phyloP scores from a whole-genome alignment of 2,888 invertebrate species.

The Gonocerus acuteangulatus region DNA sequence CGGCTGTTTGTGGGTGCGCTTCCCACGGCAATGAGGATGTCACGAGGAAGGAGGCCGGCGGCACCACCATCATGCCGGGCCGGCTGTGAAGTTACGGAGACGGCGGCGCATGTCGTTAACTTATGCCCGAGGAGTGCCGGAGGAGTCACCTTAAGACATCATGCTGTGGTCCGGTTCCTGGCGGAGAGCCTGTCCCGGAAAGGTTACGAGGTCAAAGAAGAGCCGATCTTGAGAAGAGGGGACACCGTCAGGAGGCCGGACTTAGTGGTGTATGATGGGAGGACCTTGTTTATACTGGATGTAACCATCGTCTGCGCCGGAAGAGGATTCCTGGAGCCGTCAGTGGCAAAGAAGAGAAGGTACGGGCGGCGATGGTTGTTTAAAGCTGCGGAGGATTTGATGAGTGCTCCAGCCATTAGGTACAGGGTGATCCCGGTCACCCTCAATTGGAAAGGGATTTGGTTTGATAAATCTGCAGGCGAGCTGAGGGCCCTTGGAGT shows the following conservation, averaged over 20 bases:
- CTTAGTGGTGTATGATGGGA: background rate
- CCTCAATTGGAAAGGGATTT: no score
- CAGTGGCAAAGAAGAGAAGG: no score
- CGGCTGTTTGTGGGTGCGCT: constrained; percentile 38
- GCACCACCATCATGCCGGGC: constrained; percentile 40
- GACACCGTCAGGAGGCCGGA: background rate
- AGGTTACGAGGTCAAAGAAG: background rate
- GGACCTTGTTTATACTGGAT: background rate
- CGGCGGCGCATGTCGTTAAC: no score
- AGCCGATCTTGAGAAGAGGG: background rate
- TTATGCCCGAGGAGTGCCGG: constrained; percentile 42
- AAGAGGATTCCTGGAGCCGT: no score
- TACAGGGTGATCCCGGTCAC: no score
- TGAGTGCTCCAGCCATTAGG: no score
- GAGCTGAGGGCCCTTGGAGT: no score
- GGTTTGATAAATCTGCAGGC: no score
- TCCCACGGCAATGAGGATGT: constrained; percentile 38
- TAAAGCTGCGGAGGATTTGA: no score
- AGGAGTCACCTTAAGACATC: constrained; percentile 41
- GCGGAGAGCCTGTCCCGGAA: no score
- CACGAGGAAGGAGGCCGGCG: constrained; percentile 37
- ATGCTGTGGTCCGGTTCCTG: background rate
- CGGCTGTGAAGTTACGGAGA: constrained; percentile 40
- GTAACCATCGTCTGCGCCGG: constrained; percentile 25
- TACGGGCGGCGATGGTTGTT: background rate